Conservation (phyloP, 53 echinoderm and acorn worm genomes). For the Actinopyga echinites region DNA sequence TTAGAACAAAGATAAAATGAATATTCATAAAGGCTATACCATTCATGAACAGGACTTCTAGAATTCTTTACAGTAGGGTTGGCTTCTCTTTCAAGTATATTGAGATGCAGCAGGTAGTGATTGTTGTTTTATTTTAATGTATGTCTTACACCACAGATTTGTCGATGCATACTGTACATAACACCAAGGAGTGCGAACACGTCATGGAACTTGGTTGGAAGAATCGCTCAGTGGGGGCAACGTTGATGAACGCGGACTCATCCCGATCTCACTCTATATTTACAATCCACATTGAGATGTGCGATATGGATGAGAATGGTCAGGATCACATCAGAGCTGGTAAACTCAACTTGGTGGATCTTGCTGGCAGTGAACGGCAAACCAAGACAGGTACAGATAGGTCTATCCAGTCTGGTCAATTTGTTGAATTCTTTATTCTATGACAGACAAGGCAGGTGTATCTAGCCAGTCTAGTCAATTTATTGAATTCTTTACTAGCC, state of each 20-base stretch:
- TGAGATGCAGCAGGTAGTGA: too few relatives aligned
- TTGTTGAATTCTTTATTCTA: too few relatives aligned
- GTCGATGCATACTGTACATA: constrained; percentile 93
- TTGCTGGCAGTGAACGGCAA: constrained; percentile 96
- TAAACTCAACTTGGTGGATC: constrained; percentile 95
- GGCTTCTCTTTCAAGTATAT: too few relatives aligned
- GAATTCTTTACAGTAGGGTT: too few relatives aligned
- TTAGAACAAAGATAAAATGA: too few relatives aligned
- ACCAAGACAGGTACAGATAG: constrained; percentile 94
- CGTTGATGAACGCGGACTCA: constrained; percentile 97
- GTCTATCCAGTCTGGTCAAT: too few relatives aligned
- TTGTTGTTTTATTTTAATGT: too few relatives aligned
- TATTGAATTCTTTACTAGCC: too few relatives aligned
- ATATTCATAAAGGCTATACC: too few relatives aligned
- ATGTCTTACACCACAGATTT: constrained; percentile 56
- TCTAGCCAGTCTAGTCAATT: too few relatives aligned
- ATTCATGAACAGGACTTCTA: too few relatives aligned
- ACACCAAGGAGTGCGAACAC: constrained; percentile 82
- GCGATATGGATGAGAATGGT: constrained; percentile 76
- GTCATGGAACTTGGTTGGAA: constrained; percentile 96
- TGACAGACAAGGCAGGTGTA: too few relatives aligned
- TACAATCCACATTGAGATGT: constrained; percentile 99
- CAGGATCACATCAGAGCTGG: constrained; percentile 90
- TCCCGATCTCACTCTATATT: constrained; percentile 98
- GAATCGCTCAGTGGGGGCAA: constrained; percentile 88